phyloP scores from a whole-genome alignment of 2,113 vertebrate species.

The Planiliza haematocheilus region DNA sequence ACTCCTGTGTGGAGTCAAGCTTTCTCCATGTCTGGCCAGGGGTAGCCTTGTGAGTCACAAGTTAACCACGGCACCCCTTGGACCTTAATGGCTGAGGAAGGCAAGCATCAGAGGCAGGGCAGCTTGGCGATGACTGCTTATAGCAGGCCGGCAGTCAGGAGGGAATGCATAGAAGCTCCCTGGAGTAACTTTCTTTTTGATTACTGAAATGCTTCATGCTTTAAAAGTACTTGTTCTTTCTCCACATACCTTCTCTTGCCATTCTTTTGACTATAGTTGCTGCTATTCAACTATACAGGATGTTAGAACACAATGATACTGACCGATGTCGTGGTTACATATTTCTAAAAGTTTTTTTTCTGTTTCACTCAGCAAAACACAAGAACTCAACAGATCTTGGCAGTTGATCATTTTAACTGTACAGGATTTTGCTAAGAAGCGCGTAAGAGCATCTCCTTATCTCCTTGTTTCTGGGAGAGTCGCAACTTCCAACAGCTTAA shows the following conservation, averaged over 20 bases:
- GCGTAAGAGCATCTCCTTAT: background rate
- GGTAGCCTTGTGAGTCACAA: conserved; percentile 21
- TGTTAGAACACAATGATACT: too few relatives aligned
- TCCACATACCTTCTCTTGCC: background rate
- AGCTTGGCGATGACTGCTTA: background rate
- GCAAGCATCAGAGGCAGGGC: conserved; percentile 4
- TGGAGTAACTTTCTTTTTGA: background rate
- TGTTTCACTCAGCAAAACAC: background rate
- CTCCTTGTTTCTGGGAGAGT: background rate
- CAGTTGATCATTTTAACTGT: background rate
- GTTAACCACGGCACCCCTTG: conserved; percentile 13
- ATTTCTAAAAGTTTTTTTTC: background rate
- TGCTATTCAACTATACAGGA: too few relatives aligned
- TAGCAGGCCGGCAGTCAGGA: background rate
- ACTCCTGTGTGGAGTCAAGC: conserved; percentile 1
- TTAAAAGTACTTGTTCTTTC: background rate
- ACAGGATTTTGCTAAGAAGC: background rate
- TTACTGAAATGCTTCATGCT: conserved; percentile 9
- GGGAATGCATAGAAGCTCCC: background rate
- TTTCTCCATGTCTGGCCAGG: conserved; percentile 5
- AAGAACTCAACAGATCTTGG: background rate
- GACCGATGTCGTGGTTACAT: too few relatives aligned
- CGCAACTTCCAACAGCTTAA: background rate
- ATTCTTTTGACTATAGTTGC: background rate
- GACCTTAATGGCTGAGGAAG: conserved; percentile 4